Evolutionary conservation across 2,797 vertebrate genomes (phyloP).

Genomic region (Aythya fuligula): DNA sequence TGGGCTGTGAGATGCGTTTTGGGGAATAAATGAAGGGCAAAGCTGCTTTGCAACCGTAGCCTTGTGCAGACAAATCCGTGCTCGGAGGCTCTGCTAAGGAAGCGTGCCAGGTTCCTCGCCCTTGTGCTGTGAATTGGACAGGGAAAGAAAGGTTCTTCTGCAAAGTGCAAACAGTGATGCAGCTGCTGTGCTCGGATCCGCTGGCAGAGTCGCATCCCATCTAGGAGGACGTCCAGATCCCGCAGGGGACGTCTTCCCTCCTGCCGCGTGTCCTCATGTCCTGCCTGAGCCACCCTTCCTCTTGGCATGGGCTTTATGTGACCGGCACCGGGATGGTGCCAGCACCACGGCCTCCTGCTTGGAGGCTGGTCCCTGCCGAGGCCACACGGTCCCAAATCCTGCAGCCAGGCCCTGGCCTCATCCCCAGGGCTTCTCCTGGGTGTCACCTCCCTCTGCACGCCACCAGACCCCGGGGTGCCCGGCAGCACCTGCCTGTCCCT

Average conservation of each 20-base stretch:
- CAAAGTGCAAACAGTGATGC: not conserved
- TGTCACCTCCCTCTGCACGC: not conserved
- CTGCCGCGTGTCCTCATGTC: not conserved
- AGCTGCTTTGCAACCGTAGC: not conserved
- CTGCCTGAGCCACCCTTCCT: not conserved
- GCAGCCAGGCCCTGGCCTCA: not conserved
- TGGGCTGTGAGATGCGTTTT: not conserved
- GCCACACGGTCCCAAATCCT: not conserved
- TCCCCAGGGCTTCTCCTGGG: not conserved
- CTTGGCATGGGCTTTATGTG: not conserved
- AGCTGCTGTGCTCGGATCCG: not conserved
- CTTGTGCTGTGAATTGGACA: not conserved
- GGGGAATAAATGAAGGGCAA: not conserved
- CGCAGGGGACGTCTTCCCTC: not conserved
- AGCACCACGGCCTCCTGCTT: not conserved
- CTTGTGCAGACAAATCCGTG: not conserved
- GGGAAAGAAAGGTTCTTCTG: not conserved
- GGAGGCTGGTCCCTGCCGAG: not conserved
- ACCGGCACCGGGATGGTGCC: not conserved
- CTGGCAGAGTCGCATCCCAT: not conserved
- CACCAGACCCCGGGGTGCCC: constrained; percentile 32
- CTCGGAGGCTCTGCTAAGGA: not conserved
- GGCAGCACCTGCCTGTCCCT: constrained; percentile 49
- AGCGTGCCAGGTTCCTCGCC: not conserved
- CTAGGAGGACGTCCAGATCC: not conserved